Evolutionary conservation across 37 sponge, comb jelly and placozoan genomes (phyloP).

Genomic region (Aplysina aerophoba): DNA sequence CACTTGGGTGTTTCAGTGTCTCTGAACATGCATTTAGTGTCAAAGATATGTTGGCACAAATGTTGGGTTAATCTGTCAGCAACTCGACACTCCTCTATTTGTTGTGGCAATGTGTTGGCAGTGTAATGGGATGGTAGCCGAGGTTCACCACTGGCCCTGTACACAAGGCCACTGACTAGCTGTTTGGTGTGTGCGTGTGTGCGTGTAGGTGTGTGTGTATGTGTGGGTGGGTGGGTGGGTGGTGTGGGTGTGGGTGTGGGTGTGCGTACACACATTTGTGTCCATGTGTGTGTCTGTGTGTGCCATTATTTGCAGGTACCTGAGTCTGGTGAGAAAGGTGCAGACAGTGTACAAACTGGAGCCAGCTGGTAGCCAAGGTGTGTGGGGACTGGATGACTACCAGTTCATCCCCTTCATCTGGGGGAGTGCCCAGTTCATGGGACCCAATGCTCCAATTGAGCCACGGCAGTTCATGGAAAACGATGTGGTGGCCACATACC

Average conservation of each 20-base stretch:
- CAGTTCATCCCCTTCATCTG: conserved; percentile 97
- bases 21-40: too few relatives aligned
- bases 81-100: too few relatives aligned
- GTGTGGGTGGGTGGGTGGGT: conserved; percentile 3
- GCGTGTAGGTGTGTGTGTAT: conserved; percentile 9
- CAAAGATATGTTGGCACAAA: too few relatives aligned
- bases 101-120: too few relatives aligned
- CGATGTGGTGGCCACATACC: conserved; percentile 37
- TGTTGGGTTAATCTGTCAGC: too few relatives aligned
- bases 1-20: too few relatives aligned
- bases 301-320: conserved; percentile 63
- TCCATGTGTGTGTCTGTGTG: conserved; percentile 24
- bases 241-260: conserved; percentile 16
- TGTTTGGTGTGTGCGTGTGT: conserved; percentile 10
- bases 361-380: conserved; percentile 99
- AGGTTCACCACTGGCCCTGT: neutral
- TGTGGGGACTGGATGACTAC: conserved; percentile 98
- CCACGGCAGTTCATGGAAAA: conserved; percentile 64
- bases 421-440: conserved; percentile 91
- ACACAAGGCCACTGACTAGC: neutral
- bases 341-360: conserved; percentile 87
- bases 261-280: neutral
- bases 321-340: conserved; percentile 76
- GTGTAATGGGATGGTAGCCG: too few relatives aligned
- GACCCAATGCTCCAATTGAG: conserved; percentile 50